phyloP scores from a whole-genome alignment of 2,888 invertebrate species.

The Parnassius smintheus region DNA sequence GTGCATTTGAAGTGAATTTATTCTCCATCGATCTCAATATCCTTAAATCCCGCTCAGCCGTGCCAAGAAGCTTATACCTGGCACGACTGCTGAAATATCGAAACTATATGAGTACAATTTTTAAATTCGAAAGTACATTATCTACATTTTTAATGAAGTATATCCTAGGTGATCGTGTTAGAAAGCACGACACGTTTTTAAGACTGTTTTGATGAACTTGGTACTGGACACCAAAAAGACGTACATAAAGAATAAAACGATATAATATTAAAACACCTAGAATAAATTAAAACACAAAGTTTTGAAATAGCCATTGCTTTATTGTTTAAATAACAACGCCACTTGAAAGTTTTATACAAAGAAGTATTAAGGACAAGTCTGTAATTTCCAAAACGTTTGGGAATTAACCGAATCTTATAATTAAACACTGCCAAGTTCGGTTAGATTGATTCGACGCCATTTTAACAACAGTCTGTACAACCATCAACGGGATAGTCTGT shows the following conservation, averaged over 20 bases:
- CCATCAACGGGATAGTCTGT: slow-evolving; percentile 12
- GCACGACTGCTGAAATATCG: no score
- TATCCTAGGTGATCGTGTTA: no score
- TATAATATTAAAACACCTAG: neutral
- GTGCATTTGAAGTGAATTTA: no score
- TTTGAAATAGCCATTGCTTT: slow-evolving; percentile 47
- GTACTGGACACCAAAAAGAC: neutral
- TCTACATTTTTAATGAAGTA: no score
- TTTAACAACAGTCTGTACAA: slow-evolving; percentile 14
- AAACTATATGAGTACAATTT: no score
- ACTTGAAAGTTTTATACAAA: slow-evolving; percentile 58
- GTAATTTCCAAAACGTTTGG: slow-evolving; percentile 35
- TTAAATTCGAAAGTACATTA: no score
- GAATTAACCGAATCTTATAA: slow-evolving; percentile 25
- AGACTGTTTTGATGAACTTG: no score
- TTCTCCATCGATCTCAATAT: no score
- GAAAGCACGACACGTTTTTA: no score
- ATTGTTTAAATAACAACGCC: slow-evolving; percentile 49
- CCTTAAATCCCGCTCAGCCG: no score
- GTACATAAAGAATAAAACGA: neutral
- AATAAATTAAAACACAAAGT: slow-evolving; percentile 10
- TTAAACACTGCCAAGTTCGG: slow-evolving; percentile 45
- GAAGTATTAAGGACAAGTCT: slow-evolving; percentile 58
- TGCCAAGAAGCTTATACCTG: no score
- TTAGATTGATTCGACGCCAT: slow-evolving; percentile 25